These are phyloP conservation scores for Phoebastria nigripes DNA, from an alignment of 2,797 vertebrate species.

Conservation along the genomic window DNA sequence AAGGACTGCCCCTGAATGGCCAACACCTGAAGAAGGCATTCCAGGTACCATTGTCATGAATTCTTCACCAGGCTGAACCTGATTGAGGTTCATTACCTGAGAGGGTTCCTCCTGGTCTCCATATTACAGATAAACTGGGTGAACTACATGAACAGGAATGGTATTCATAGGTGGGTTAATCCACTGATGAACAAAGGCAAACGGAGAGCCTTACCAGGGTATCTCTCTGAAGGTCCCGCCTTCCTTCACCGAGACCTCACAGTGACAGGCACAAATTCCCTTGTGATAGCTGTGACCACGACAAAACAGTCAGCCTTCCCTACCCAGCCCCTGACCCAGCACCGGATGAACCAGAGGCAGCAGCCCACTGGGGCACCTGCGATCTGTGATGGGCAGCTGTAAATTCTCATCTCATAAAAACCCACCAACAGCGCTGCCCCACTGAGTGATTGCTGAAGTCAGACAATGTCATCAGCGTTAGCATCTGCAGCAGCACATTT, in stretches of 20 bases:
- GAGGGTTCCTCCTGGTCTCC: neutral
- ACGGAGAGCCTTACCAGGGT: neutral
- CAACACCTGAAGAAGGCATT: neutral
- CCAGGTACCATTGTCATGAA: neutral
- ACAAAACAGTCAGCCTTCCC: neutral
- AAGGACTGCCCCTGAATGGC: neutral
- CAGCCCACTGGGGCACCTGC: accelerated
- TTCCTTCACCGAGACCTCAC: neutral
- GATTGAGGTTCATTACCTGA: neutral
- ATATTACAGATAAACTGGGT: neutral
- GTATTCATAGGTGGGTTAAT: neutral
- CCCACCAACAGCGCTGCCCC: neutral
- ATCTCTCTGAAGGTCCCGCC: neutral
- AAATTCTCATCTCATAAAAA: neutral
- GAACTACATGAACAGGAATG: neutral
- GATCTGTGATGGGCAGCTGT: neutral
- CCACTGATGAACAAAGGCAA: neutral
- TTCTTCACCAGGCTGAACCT: neutral
- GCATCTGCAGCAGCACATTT: neutral
- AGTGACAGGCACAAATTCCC: neutral
- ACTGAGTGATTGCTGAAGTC: neutral
- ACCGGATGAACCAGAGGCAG: neutral
- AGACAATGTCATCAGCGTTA: neutral
- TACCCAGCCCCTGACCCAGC: neutral
- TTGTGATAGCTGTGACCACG: neutral